These are phyloP conservation scores for Arrhopalites spinosus DNA, from an alignment of 2,888 invertebrate genomes.

Conservation along the genomic window DNA sequence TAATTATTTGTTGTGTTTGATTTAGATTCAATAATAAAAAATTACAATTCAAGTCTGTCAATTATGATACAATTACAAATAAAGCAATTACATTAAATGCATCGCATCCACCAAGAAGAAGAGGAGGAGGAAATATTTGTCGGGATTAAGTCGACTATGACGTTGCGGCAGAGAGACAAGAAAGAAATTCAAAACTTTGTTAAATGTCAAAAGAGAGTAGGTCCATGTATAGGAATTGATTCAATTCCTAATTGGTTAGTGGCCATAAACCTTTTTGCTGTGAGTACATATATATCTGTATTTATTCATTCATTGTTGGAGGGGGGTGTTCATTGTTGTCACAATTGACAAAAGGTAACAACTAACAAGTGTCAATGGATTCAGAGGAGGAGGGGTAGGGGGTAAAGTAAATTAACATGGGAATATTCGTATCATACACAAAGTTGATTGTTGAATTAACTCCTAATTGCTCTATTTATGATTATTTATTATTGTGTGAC, in stretches of 20 bases:
- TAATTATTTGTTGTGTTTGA: too few relatives aligned
- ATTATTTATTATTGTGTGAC: constrained; percentile 25
- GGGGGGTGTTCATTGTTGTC: neutral
- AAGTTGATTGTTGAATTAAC: constrained; percentile 29
- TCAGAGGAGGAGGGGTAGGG: neutral
- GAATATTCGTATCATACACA: neutral
- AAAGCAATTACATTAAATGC: too few relatives aligned
- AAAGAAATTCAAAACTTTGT: too few relatives aligned
- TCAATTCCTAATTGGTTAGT: neutral
- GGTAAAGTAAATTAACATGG: neutral
- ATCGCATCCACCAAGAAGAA: too few relatives aligned
- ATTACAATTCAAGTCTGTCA: too few relatives aligned
- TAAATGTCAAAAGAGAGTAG: neutral
- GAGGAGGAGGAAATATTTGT: neutral
- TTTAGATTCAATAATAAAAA: too few relatives aligned
- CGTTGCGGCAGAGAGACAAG: neutral
- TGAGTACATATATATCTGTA: neutral
- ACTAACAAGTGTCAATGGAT: constrained; percentile 24
- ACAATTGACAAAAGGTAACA: neutral
- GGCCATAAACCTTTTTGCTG: neutral
- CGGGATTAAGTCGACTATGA: neutral
- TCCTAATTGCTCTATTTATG: constrained; percentile 39
- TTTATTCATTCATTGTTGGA: neutral
- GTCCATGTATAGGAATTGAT: neutral
- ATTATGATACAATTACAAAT: too few relatives aligned